A percentile compares a stretch with the other conserved stretches of the same genome.
Conservation (phyloP, 2,113 vertebrate genomes). For the Poeciliopsis prolifica region DNA sequence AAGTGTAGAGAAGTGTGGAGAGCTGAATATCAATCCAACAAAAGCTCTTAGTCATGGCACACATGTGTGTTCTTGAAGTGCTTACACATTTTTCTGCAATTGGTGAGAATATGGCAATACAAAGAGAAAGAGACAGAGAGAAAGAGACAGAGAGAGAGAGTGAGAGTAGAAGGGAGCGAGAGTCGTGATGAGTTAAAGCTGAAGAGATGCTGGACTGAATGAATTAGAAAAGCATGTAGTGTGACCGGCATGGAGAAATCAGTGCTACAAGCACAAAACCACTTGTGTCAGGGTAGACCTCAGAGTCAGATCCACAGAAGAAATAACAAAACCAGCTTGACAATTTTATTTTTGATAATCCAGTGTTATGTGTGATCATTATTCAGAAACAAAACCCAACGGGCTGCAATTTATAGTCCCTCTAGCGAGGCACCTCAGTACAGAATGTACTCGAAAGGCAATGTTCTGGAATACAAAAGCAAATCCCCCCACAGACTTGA, state of each 20-base stretch:
- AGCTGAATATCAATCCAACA: constrained; percentile 24
- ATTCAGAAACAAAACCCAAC: not conserved
- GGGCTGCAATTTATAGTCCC: not conserved
- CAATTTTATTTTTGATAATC: not conserved
- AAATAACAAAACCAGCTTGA: constrained; percentile 5
- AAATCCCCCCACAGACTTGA: not conserved
- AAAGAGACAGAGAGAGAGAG: not conserved
- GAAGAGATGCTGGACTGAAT: constrained; percentile 36
- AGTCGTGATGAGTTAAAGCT: constrained; percentile 31
- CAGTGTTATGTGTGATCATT: not conserved
- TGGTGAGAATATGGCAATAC: constrained; percentile 13
- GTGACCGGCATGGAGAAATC: constrained; percentile 39
- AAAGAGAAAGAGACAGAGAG: not conserved
- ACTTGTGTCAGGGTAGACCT: constrained; percentile 24
- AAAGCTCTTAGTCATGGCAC: constrained; percentile 13
- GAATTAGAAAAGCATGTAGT: constrained; percentile 37
- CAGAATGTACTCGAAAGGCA: constrained; percentile 1
- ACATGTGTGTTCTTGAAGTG: constrained; percentile 18
- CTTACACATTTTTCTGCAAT: constrained; percentile 22
- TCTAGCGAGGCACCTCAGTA: not conserved
- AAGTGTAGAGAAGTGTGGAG: constrained; percentile 29
- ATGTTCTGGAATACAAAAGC: not conserved
- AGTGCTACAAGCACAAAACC: constrained; percentile 23
- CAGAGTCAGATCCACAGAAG: constrained; percentile 5
- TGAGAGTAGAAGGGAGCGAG: constrained; percentile 4